These are phyloP conservation scores for Amazona guildingii DNA, from an alignment of 2,113 vertebrate species.

Conservation along the genomic window DNA sequence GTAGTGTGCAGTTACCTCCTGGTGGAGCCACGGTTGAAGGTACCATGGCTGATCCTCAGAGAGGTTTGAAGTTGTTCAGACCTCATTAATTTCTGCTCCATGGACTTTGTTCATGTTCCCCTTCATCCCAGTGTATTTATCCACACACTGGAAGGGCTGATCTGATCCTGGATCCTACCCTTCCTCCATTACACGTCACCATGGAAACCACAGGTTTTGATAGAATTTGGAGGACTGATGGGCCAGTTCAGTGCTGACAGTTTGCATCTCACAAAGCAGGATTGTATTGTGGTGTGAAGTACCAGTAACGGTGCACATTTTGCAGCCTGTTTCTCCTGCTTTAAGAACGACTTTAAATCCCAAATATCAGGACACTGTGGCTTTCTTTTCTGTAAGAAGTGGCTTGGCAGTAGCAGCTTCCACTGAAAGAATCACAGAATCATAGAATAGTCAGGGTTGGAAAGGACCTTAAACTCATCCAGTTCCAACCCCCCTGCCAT, in stretches of 20 bases:
- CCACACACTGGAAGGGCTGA: conserved; percentile 39
- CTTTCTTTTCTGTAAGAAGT: background rate
- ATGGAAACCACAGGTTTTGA: background rate
- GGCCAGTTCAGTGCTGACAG: background rate
- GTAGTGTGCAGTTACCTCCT: conserved; percentile 21
- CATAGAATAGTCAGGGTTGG: too few relatives aligned
- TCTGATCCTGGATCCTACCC: conserved; percentile 23
- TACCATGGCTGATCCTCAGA: background rate
- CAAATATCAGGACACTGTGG: background rate
- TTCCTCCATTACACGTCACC: background rate
- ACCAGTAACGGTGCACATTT: background rate
- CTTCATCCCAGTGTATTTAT: conserved; percentile 54
- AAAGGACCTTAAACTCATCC: too few relatives aligned
- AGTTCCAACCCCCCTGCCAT: too few relatives aligned
- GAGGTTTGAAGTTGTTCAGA: conserved; percentile 1
- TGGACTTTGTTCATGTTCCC: background rate
- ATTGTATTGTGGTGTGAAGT: background rate
- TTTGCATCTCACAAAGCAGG: background rate
- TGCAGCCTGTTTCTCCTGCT: background rate
- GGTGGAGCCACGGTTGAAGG: background rate
- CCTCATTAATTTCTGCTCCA: conserved; percentile 43
- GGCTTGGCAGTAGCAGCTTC: background rate
- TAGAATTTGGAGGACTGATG: background rate
- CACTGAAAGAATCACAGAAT: background rate
- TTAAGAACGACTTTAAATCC: background rate